These are phyloP conservation scores for Tetheella fluctuosa DNA, from an alignment of 2,888 invertebrate species.

Conservation along the genomic window DNA sequence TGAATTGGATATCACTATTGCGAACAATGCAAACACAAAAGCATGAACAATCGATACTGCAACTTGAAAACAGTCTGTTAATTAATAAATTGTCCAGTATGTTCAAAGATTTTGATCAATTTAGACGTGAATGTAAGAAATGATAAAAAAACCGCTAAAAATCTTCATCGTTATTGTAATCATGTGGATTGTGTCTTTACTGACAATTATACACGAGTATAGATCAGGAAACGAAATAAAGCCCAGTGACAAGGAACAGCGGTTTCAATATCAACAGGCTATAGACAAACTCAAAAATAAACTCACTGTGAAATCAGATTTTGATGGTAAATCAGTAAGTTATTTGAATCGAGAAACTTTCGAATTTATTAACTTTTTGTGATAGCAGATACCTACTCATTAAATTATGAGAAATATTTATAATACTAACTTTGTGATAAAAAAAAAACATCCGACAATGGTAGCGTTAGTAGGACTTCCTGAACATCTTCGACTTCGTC, in stretches of 20 bases:
- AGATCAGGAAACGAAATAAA: constrained; percentile 15
- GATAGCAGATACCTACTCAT: too few species aligned
- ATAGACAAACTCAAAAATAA: constrained; percentile 35
- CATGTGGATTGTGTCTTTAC: constrained; percentile 52
- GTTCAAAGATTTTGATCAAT: constrained; percentile 5
- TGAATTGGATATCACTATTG: neutral
- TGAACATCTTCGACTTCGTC: too few species aligned
- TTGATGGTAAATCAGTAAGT: constrained; percentile 35
- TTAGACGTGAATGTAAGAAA: constrained; percentile 11
- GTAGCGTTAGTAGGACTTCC: too few species aligned
- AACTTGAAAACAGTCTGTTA: neutral
- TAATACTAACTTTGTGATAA: too few species aligned
- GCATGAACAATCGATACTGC: neutral
- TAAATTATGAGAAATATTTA: too few species aligned
- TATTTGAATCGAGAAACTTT: too few species aligned
- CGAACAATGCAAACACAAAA: neutral
- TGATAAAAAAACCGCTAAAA: constrained; percentile 35
- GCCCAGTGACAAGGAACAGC: constrained; percentile 18
- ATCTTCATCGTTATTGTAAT: constrained; percentile 38
- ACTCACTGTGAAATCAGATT: constrained; percentile 26
- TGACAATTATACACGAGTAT: constrained; percentile 47
- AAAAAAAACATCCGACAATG: too few species aligned
- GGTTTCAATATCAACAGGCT: constrained; percentile 32
- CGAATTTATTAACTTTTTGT: too few species aligned
- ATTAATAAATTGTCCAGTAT: constrained; percentile 10